A percentile compares a stretch with the other conserved stretches of the same genome.
Conservation (phyloP, 1,140 invertebrate genomes). For the Nasonia giraulti region DNA sequence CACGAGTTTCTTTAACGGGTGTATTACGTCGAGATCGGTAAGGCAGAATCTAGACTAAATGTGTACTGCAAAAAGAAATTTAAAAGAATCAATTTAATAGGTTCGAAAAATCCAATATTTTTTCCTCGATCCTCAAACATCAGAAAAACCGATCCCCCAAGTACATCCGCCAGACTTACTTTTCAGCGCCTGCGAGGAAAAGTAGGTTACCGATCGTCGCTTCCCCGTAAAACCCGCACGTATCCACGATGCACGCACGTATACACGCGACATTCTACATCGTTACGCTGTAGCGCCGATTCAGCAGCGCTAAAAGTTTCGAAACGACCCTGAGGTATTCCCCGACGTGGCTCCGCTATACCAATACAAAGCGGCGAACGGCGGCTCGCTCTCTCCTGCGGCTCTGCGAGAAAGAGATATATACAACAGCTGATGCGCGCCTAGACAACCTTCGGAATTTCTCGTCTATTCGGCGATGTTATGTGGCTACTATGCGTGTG, state of each 20-base stretch:
- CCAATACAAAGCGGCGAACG: conserved; percentile 45
- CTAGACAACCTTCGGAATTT: conserved; percentile 6
- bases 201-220: conserved; percentile 58
- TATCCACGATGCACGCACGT: conserved; percentile 51
- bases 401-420: not conserved
- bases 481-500: not conserved
- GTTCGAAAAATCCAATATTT: too few relatives aligned
- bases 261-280: conserved; percentile 50
- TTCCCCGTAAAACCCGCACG: conserved; percentile 59
- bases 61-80: too few relatives aligned
- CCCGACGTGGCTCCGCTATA: conserved; percentile 54
- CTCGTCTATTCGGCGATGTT: not conserved
- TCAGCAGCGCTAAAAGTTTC: conserved; percentile 65
- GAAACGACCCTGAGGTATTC: conserved; percentile 63
- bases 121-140: too few relatives aligned
- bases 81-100: too few relatives aligned
- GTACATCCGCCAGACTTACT: not conserved
- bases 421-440: not conserved
- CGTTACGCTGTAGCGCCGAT: conserved; percentile 53
- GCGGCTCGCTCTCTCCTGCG: not conserved
- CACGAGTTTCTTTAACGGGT: too few relatives aligned
- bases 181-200: not conserved
- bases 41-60: too few relatives aligned
- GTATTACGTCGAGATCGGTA: too few relatives aligned
- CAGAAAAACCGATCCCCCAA: not conserved